phyloP scores from a whole-genome alignment of 37 sponge, comb jelly and placozoan genomes.

The Spongilla lacustris region DNA sequence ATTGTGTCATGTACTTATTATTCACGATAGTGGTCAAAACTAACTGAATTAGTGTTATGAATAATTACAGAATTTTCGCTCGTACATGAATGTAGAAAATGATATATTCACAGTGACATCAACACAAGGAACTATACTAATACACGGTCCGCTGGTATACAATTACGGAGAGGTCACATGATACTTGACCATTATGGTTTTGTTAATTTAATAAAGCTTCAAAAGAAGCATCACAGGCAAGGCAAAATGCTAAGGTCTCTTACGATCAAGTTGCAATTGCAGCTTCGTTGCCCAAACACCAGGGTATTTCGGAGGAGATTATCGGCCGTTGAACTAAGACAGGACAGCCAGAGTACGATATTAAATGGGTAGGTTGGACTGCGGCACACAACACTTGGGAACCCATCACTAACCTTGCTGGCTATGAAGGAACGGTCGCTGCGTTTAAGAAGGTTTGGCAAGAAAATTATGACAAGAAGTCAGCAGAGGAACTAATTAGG shows the following conservation, averaged over 20 bases:
- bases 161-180: conserved; percentile 1
- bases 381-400: no score
- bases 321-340: no score
- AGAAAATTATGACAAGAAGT: conserved; percentile 1
- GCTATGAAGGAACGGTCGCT: background rate
- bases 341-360: no score
- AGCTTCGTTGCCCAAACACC: background rate
- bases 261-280: conserved; percentile 1
- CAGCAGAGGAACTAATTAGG: background rate
- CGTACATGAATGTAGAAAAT: background rate
- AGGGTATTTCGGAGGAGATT: no score
- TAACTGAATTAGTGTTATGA: background rate
- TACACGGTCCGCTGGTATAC: background rate
- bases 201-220: background rate
- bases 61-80: background rate
- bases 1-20: no score
- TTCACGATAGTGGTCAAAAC: no score
- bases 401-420: no score
- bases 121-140: background rate
- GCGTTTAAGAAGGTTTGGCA: background rate
- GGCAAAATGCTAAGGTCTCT: background rate
- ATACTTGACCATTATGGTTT: background rate
- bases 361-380: no score
- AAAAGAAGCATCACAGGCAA: conserved; percentile 1
- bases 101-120: background rate